Conservation (phyloP, 2,797 vertebrate genomes). For the Falco berigora region DNA sequence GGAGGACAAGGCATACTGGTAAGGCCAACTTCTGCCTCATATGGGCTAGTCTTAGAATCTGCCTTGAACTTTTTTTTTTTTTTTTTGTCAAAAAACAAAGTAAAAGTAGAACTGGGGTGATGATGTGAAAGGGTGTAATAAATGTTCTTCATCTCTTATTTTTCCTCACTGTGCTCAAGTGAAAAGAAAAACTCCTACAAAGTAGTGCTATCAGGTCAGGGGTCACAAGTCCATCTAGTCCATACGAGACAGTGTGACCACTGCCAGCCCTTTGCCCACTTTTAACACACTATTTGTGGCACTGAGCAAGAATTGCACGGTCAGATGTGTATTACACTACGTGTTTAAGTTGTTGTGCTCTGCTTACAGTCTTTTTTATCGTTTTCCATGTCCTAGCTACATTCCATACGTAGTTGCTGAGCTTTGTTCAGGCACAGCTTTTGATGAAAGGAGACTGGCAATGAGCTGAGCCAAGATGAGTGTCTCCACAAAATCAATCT, state of each 20-base stretch:
- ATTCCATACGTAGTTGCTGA: background rate
- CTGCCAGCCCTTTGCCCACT: background rate
- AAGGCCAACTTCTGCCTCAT: background rate
- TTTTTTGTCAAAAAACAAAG: background rate
- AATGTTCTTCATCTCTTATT: background rate
- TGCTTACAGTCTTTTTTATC: background rate
- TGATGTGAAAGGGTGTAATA: fast-evolving
- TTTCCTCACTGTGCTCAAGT: background rate
- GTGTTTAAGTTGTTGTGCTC: background rate
- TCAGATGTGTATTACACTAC: background rate
- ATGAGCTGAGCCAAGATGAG: background rate
- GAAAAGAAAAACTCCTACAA: background rate
- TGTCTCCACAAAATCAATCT: background rate
- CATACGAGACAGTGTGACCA: background rate
- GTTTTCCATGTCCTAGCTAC: background rate
- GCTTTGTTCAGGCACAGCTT: background rate
- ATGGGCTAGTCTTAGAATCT: background rate
- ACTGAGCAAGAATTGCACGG: background rate
- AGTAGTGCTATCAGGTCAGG: background rate
- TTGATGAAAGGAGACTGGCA: background rate
- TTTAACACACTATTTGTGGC: background rate
- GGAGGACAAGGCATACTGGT: background rate
- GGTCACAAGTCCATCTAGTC: background rate
- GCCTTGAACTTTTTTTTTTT: background rate
- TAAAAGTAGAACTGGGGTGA: background rate